Conservation (phyloP, 2,888 invertebrate genomes). For the Macropis europaea region DNA sequence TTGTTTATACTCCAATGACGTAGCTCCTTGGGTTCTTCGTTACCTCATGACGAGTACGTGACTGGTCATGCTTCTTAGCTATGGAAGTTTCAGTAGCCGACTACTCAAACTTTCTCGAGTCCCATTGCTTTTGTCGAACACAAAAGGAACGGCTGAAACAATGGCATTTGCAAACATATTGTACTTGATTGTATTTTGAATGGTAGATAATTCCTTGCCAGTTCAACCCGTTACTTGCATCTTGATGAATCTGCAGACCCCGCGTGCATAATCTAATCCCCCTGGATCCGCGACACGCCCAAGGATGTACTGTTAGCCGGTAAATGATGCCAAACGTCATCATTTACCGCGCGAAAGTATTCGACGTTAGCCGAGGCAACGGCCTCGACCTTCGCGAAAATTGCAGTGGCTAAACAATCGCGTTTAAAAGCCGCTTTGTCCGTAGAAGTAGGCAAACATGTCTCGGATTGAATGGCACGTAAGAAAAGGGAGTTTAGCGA, state of each 20-base stretch:
- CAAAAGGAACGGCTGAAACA: background rate
- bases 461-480: background rate
- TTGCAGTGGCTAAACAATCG: background rate
- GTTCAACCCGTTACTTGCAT: slow-evolving; percentile 11
- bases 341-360: background rate
- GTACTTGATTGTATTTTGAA: background rate
- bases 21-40: background rate
- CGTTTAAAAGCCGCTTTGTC: background rate
- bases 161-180: no score
- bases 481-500: no score
- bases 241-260: background rate
- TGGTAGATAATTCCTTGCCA: background rate
- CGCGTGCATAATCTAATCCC: background rate
- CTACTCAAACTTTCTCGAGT: background rate
- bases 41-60: slow-evolving; percentile 23
- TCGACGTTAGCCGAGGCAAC: background rate
- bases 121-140: no score
- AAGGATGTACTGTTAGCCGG: slow-evolving; percentile 8
- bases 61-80: background rate
- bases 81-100: background rate
- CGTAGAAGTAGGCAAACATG: no score
- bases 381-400: background rate
- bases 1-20: slow-evolving; percentile 26
- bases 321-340: background rate
- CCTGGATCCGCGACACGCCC: slow-evolving; percentile 10